Evolutionary conservation across 2,888 invertebrate genomes (phyloP), one percentile per base, ranked within the genome.

Genomic region (Carpatolechia fugitivella): DNA sequence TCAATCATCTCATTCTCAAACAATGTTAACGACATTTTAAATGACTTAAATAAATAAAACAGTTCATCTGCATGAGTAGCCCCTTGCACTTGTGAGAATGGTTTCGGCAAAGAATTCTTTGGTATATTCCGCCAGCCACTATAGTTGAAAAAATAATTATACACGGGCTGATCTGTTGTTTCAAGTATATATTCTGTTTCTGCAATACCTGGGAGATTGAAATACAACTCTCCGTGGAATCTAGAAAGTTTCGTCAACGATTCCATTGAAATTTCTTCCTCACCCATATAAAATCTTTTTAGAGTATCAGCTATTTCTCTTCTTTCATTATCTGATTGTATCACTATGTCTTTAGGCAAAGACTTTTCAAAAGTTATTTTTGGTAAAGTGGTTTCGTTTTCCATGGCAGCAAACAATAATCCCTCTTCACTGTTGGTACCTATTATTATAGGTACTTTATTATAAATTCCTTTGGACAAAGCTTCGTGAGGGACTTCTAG

Each of bases 1-100:
- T 82, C 68, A 11, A 85, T 79, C 76, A 85, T 83, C 35, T 70
- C 59, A 6, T 55, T 60, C 53, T 86, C 86, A 36, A 80, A 77
- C 5, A 79, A 56, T 13, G 16, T 29, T 0, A 66, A 59, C 0
- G 76, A 68, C 0, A 74, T 1, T 0, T 72, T 80, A 10, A 78
- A 78, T 29, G 46, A 8, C n/a, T 54, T 53, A 57, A 88, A 88
- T 20, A 88, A 54, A 55, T 87, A 88, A 38, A 86, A 82, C 3
- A 86, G 16, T 0, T 85, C 85, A 48, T 85, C 85, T 5, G 76
- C 83, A 50, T 86, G 86, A 0, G 84, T 76, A 0, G 85, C 82
- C 1, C 82, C 84, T 0, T 68, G 56, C 0, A 66, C 60, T 0
- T 56, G 59, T 1, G 57, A 59, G 31, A 72, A 0, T 4, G 69